Conservation (phyloP, 1,140 invertebrate genomes). For the Drosophila parabipectinata region DNA sequence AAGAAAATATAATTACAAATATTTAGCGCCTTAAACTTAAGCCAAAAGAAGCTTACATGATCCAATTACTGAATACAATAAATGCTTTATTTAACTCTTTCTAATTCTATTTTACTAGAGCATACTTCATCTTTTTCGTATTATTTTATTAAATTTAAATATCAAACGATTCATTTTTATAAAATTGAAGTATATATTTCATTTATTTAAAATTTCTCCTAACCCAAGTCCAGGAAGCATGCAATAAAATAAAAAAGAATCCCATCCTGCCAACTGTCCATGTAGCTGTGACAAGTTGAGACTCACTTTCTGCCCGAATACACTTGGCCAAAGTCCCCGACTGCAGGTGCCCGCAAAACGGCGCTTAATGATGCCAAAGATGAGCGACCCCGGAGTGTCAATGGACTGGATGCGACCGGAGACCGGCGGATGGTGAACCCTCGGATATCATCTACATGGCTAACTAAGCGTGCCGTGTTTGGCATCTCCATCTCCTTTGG, state of each 20-base stretch:
- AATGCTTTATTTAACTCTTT: too few relatives aligned
- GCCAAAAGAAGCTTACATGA: too few relatives aligned
- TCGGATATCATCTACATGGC: constrained; percentile 74
- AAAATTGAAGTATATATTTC: too few relatives aligned
- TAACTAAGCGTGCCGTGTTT: constrained; percentile 82
- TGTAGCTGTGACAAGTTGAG: constrained; percentile 27
- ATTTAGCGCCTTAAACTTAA: too few relatives aligned
- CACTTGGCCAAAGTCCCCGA: constrained; percentile 58
- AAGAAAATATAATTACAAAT: too few relatives aligned
- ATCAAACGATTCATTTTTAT: too few relatives aligned
- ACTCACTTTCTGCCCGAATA: constrained; percentile 73
- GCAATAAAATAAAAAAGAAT: constrained; percentile 16
- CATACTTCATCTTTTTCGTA: too few relatives aligned
- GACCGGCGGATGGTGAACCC: constrained; percentile 7
- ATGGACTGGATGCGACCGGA: constrained; percentile 49
- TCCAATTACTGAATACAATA: too few relatives aligned
- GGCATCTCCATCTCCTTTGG: constrained; percentile 58
- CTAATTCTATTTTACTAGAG: too few relatives aligned
- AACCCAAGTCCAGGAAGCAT: constrained; percentile 8
- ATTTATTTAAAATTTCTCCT: neutral
- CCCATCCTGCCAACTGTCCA: constrained; percentile 24
- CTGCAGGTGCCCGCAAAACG: constrained; percentile 51
- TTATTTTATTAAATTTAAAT: too few relatives aligned
- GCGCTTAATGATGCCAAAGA: constrained; percentile 79
- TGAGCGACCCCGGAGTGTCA: constrained; percentile 69